Conservation (phyloP, 1,140 invertebrate genomes). For the Ctenoplectra terminalis region DNA sequence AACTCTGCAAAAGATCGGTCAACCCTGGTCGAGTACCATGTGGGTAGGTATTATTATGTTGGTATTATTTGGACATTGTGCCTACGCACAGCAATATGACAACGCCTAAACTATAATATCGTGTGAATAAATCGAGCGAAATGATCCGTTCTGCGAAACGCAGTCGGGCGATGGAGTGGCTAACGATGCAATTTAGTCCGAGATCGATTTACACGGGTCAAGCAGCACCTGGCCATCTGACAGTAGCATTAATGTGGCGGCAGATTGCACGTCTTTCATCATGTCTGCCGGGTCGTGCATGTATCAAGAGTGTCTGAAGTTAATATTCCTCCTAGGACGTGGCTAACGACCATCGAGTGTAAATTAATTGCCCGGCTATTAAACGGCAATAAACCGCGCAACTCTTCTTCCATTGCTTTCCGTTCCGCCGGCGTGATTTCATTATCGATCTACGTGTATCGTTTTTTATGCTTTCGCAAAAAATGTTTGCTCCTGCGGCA, state of each 20-base stretch:
- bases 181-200: conserved; percentile 73
- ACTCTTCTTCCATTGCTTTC: conserved; percentile 11
- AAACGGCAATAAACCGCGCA: conserved; percentile 58
- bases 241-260: conserved; percentile 60
- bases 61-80: not conserved
- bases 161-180: conserved; percentile 66
- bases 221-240: conserved; percentile 66
- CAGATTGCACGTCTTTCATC: conserved; percentile 71
- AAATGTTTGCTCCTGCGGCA: not conserved
- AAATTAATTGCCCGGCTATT: conserved; percentile 69
- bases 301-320: conserved; percentile 66
- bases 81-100: not conserved
- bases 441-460: not conserved
- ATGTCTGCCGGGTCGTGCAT: conserved; percentile 61
- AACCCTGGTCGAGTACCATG: too few relatives aligned
- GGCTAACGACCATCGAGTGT: conserved; percentile 63
- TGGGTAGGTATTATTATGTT: too few relatives aligned
- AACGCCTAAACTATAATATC: conserved; percentile 54
- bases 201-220: conserved; percentile 73
- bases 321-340: conserved; percentile 64
- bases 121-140: conserved; percentile 57
- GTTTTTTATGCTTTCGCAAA: not conserved
- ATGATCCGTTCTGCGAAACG: conserved; percentile 61
- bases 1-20: not conserved
- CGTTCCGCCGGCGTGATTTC: not conserved